A percentile compares a stretch with the other conserved stretches of the same genome.
Conservation (phyloP, 2,113 vertebrate genomes). For the Crotophaga sulcirostris region DNA sequence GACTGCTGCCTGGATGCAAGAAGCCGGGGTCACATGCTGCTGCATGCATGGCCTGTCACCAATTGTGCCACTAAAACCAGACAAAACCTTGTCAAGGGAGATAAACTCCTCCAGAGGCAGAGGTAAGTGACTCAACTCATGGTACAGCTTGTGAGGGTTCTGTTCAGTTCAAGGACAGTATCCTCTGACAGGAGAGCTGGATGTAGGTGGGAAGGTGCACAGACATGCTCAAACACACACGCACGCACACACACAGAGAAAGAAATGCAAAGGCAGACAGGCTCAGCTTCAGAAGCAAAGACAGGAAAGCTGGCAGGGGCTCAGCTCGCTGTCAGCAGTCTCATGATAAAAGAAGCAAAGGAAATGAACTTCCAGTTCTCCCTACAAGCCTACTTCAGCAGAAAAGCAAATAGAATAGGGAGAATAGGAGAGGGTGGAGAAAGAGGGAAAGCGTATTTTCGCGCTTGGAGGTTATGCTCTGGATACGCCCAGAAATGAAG, state of each 20-base stretch:
- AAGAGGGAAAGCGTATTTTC: neutral
- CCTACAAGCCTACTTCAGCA: neutral
- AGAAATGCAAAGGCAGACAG: neutral
- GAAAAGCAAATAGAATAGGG: no score
- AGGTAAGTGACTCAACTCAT: slow-evolving; percentile 55
- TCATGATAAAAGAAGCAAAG: neutral
- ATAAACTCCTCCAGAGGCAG: slow-evolving; percentile 70
- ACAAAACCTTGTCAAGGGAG: slow-evolving; percentile 76
- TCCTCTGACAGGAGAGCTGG: slow-evolving; percentile 17
- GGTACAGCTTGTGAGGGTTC: slow-evolving; percentile 50
- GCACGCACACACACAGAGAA: rapidly evolving
- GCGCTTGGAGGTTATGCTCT: neutral
- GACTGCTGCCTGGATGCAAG: slow-evolving; percentile 45
- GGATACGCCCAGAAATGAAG: neutral
- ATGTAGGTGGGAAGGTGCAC: neutral
- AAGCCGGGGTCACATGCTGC: slow-evolving; percentile 68
- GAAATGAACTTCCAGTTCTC: neutral
- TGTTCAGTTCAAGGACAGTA: slow-evolving; percentile 74
- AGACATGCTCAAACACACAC: rapidly evolving
- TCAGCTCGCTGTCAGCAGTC: neutral
- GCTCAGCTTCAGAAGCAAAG: neutral
- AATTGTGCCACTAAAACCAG: slow-evolving; percentile 61
- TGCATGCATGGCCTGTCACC: slow-evolving; percentile 72
- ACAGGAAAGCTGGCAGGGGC: neutral
- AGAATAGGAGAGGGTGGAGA: rapidly evolving